Evolutionary conservation across 2,888 invertebrate genomes (phyloP), one percentile per base, ranked within the genome.

Genomic region (Mycalesis mineus): DNA sequence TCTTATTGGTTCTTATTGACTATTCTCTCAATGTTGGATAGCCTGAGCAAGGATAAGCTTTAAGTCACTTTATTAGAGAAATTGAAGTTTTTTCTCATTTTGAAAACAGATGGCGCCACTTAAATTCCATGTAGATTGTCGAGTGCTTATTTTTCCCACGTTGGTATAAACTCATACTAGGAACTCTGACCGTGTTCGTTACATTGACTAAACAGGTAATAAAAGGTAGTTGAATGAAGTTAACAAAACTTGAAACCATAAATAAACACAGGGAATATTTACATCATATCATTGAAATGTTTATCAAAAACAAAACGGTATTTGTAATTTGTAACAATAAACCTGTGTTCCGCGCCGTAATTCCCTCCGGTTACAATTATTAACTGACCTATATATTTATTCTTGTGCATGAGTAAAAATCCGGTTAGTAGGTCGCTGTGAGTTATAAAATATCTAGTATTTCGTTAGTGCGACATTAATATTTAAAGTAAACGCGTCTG

Each of bases 371-470:
- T 61, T 58, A 61, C 55, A 49, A 50, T 47, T 39, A 50, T 47
- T 39, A 60, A 53, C 40, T 45, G 57, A 55, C 57, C 57, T 55
- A 57, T 57, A 55, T 57, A 55, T 60, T 57, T 57, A 50, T 53
- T 29, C 47, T 33, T 11, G 45, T 54, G 45, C 53, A 52, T 52
- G 52, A 56, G 50, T 44, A 44, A 44, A 57, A 64, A 62, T 60
- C 48, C 33, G 59, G 62, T 62, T 55, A 62, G 55, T 62, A 57
- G 64, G 64, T 62, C 60, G 52, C 49, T 52, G 42, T 55, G 62
- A 58, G 44, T 57, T 62, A 57, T 57, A 55, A 62, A 60, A 58
- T 57, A 36, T 48, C 33, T 48, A 36, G 40, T 44, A 29, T 49
- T 56, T 56, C 15, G 37, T 53, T 40, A 17, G 47, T 42, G 41